phyloP scores from a whole-genome alignment of 2,888 invertebrate genomes.

The Polylopha cassiicola region DNA sequence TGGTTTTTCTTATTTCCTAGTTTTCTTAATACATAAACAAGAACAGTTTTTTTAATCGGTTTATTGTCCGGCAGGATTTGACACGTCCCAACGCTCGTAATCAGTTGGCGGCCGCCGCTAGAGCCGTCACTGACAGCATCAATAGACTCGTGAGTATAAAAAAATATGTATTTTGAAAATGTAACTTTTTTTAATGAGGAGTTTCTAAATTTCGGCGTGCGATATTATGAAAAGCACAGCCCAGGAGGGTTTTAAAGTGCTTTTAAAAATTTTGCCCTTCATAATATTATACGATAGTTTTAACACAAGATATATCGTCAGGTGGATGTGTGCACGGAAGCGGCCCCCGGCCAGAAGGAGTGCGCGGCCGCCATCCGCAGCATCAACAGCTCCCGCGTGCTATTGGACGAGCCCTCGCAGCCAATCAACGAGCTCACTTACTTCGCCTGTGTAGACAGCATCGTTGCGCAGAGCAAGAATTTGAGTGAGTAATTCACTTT shows the following conservation, averaged over 20 bases:
- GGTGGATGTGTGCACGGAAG: conserved; percentile 88
- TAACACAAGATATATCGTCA: too few relatives aligned
- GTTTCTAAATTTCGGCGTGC: too few relatives aligned
- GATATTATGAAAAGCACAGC: too few relatives aligned
- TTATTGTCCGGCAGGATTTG: conserved; percentile 77
- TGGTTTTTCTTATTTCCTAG: too few relatives aligned
- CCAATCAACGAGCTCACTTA: conserved; percentile 93
- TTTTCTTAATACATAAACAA: not conserved
- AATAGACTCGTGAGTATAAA: conserved; percentile 85
- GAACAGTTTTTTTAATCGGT: not conserved
- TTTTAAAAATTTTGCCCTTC: too few relatives aligned
- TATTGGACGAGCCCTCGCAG: conserved; percentile 90
- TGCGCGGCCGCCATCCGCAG: conserved; percentile 96
- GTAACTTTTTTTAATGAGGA: too few relatives aligned
- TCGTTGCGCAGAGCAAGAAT: conserved; percentile 91
- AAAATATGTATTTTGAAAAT: too few relatives aligned
- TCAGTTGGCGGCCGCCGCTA: conserved; percentile 90
- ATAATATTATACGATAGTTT: too few relatives aligned
- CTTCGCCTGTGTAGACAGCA: conserved; percentile 94
- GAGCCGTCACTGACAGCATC: conserved; percentile 94
- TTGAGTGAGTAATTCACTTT: conserved; percentile 70
- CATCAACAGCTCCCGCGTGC: conserved; percentile 89
- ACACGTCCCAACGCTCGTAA: conserved; percentile 94
- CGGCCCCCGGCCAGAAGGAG: conserved; percentile 96
- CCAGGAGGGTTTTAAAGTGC: too few relatives aligned